Base-by-base conservation (phyloP, 2,113 vertebrate genomes). In the Hippocampus mohnikei region DNA sequence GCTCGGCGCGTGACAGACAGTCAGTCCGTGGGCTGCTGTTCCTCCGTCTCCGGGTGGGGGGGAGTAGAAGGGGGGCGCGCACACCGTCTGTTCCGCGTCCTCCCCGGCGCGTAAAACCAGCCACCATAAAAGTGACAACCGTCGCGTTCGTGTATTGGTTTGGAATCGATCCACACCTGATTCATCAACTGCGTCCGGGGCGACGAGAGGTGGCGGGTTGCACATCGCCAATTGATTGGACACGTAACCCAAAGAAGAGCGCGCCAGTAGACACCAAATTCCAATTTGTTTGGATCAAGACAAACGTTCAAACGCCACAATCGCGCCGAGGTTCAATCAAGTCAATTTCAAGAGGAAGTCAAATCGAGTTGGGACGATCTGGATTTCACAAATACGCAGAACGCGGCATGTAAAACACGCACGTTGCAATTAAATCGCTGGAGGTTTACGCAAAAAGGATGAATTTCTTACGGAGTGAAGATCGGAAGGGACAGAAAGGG, bases 1-100 rank as follows among this genome's bases (percentile, higher is more conserved):
- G 68, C 65, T 81, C 72, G 48, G 53, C 75, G 20, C 67, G 85
- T 81, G 85, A 71, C 84, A 71, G 85, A 78, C 76, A 82, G 82
- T 68, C 80, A 69, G 83, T 41, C 48, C 27, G 20, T 62, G 33
- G 10, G 44, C 69, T 37, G 46, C 61, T 27, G 66, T 56, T 58
- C 25, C 55, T 58, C 10, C 16, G 27, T 67, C 70, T 58, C 42
- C 40, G 60, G 46, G 56, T 58, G 37, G 21, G 48, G 66, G 61
- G 15, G 40, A 63, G 78, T 71, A 73, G 76, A 62, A 71, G 66
- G 71, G 44, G 18, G 25, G 46, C 75, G 65, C 76, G 55, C 70
- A 67, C 77, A 56, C 84, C 44, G 86, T 86, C 79, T 84, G 83
- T 42, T 55, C 33, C 55, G 64, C 29, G 53, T 69, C 66, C 33